phyloP scores from a whole-genome alignment of 1,140 invertebrate genomes.

The Sesamia nonagrioides region DNA sequence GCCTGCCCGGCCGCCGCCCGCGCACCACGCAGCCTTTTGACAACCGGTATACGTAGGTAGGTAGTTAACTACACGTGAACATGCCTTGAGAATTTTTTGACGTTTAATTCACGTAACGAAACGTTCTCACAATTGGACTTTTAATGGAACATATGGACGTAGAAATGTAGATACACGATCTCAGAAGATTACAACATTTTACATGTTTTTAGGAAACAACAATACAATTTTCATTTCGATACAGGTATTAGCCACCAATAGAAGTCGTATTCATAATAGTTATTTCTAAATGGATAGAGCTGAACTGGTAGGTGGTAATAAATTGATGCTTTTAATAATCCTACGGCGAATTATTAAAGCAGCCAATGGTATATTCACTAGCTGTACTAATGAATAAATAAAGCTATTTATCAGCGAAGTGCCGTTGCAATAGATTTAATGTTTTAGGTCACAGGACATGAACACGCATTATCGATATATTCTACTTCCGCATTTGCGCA shows the following conservation, averaged over 20 bases:
- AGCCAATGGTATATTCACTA: slow-evolving; percentile 2
- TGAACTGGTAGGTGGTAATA: not conserved
- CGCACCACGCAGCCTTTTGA: slow-evolving; percentile 78
- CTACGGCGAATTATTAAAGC: slow-evolving; percentile 4
- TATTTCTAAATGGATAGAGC: slow-evolving; percentile 22
- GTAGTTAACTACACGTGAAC: slow-evolving; percentile 68
- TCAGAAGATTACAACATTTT: slow-evolving; percentile 39
- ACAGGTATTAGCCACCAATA: slow-evolving; percentile 40
- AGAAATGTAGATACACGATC: slow-evolving; percentile 2
- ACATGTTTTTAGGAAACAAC: slow-evolving; percentile 40
- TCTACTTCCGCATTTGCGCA: slow-evolving; percentile 46
- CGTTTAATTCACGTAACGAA: slow-evolving; percentile 79
- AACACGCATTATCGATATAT: slow-evolving; percentile 50
- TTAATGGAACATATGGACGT: slow-evolving; percentile 59
- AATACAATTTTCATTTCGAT: slow-evolving; percentile 43
- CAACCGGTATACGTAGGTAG: slow-evolving; percentile 81
- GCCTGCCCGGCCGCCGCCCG: slow-evolving; percentile 47
- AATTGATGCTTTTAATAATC: slow-evolving; percentile 17
- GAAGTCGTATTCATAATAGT: slow-evolving; percentile 18
- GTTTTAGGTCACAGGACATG: slow-evolving; percentile 51
- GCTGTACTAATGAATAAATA: slow-evolving; percentile 45
- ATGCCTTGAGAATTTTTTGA: slow-evolving; percentile 82
- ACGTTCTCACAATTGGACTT: slow-evolving; percentile 65
- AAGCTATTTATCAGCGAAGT: slow-evolving; percentile 48
- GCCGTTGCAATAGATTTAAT: slow-evolving; percentile 42